Conservation (phyloP, 1,140 invertebrate species). For the Drosophila yakuba region DNA sequence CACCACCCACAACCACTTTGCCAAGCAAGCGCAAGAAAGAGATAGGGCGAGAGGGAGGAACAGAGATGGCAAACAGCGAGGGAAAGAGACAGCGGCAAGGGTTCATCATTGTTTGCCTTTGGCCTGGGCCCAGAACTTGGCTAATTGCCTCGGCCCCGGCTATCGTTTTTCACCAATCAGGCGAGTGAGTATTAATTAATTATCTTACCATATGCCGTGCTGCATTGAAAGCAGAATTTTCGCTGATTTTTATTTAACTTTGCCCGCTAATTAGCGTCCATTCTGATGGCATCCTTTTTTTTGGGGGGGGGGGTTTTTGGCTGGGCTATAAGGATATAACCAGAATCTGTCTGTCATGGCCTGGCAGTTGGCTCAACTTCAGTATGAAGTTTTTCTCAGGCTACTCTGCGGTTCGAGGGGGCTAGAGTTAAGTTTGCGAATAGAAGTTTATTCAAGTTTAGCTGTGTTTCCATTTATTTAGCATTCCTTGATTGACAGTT, state of each 20-base stretch:
- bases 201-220: conserved; percentile 70
- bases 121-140: conserved; percentile 48
- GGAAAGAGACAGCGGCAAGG: conserved; percentile 29
- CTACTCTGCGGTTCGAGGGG: background rate
- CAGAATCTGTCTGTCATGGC: conserved; percentile 25
- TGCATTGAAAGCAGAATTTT: conserved; percentile 65
- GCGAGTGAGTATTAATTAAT: conserved; percentile 70
- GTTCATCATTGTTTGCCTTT: conserved; percentile 57
- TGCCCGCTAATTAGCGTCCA: conserved; percentile 64
- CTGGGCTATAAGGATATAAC: background rate
- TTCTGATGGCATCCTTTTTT: conserved; percentile 51
- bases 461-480: conserved; percentile 36
- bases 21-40: conserved; percentile 1
- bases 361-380: conserved; percentile 32
- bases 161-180: conserved; percentile 67
- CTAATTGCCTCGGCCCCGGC: conserved; percentile 64
- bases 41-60: background rate
- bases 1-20: conserved; percentile 37
- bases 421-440: conserved; percentile 25
- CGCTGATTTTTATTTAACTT: conserved; percentile 71
- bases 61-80: conserved; percentile 6
- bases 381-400: conserved; percentile 29
- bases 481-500: conserved; percentile 42
- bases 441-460: conserved; percentile 36
- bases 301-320: background rate